These are phyloP conservation scores for Amphipyra tragopoginis DNA, from an alignment of 2,888 invertebrate species.

Conservation along the genomic window DNA sequence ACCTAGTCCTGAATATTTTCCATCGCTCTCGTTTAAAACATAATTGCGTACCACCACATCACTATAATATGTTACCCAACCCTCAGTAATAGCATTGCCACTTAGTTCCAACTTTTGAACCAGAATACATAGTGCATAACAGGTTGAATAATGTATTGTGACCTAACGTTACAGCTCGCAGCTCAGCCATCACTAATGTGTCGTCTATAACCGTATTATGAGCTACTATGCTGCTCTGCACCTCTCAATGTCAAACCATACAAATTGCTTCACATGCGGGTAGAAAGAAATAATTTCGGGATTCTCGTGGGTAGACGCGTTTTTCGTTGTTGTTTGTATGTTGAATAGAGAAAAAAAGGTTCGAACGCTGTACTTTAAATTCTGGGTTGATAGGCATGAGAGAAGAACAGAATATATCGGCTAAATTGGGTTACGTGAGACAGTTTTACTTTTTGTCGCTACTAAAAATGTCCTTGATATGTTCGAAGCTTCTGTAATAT, in stretches of 20 bases:
- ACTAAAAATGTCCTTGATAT: constrained; percentile 21
- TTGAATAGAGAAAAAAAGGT: constrained; percentile 5
- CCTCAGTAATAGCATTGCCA: constrained; percentile 19
- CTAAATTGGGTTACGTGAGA: constrained; percentile 27
- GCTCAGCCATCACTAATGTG: constrained; percentile 51
- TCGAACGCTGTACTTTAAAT: constrained; percentile 14
- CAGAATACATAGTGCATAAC: constrained; percentile 26
- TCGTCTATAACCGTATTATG: constrained; percentile 16
- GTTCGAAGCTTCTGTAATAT: constrained; percentile 23
- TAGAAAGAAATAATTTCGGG: constrained; percentile 10
- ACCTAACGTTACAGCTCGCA: constrained; percentile 13
- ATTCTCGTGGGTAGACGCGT: neutral
- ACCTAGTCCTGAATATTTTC: no score
- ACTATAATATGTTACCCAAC: no score
- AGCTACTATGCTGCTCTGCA: neutral
- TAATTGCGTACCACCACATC: no score
- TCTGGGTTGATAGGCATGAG: neutral
- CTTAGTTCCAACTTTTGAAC: constrained; percentile 37
- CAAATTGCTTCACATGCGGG: constrained; percentile 23
- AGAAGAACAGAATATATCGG: constrained; percentile 7
- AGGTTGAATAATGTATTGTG: constrained; percentile 37
- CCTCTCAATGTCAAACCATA: constrained; percentile 31
- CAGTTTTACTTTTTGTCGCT: constrained; percentile 22
- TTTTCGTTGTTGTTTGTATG: neutral
- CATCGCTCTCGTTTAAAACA: no score